phyloP scores from a whole-genome alignment of 2,888 invertebrate species.

The Pseudococcus longispinus region DNA sequence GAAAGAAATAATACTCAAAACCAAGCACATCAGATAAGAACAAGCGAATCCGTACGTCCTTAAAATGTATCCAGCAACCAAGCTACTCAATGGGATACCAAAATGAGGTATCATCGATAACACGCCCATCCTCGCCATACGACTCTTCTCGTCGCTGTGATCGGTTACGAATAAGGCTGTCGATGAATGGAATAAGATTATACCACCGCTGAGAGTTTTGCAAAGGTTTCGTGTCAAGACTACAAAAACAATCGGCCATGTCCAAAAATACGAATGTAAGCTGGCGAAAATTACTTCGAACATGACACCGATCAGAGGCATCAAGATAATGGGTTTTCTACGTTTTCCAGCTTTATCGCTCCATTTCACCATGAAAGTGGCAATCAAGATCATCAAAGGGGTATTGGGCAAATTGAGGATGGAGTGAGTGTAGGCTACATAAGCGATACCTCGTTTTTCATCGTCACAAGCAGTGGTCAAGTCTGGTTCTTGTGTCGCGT shows the following conservation, averaged over 20 bases:
- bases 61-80: background rate
- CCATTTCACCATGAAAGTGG: background rate
- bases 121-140: background rate
- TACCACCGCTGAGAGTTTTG: background rate
- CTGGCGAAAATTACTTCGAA: conserved; percentile 58
- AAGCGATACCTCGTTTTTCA: conserved; percentile 4
- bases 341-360: conserved; percentile 51
- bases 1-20: background rate
- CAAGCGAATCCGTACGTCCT: conserved; percentile 20
- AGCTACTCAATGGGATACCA: background rate
- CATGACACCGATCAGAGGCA: conserved; percentile 59
- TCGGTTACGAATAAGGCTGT: background rate
- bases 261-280: conserved; percentile 59
- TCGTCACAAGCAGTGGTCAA: conserved; percentile 50
- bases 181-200: background rate
- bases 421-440: conserved; percentile 17
- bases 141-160: background rate
- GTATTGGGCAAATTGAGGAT: background rate
- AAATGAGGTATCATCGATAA: background rate
- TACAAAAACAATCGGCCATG: conserved; percentile 58
- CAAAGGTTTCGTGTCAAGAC: background rate
- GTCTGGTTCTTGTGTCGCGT: conserved; percentile 23
- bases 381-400: background rate
- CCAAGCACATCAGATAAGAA: conserved; percentile 3
- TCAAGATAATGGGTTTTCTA: conserved; percentile 58